A percentile compares a stretch with the other conserved stretches of the same genome.
Conservation (phyloP, 2,888 invertebrate genomes). For the Catonia carolina region DNA sequence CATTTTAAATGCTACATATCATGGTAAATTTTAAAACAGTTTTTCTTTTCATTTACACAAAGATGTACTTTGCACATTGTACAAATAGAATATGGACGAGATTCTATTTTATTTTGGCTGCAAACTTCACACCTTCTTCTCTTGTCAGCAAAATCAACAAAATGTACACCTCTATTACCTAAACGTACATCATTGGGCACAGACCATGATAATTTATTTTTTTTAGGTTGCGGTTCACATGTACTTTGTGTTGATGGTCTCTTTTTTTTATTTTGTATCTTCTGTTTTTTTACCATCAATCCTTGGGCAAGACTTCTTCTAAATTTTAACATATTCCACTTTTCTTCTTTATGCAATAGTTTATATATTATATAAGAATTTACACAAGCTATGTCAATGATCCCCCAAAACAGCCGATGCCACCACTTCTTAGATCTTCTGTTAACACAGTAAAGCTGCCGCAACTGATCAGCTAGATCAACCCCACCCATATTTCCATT, state of each 20-base stretch:
- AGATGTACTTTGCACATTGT: neutral
- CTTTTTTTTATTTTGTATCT: neutral
- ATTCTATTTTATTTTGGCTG: neutral
- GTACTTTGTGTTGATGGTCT: neutral
- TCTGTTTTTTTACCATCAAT: neutral
- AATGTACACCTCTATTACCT: slow-evolving; percentile 7
- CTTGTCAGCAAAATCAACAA: neutral
- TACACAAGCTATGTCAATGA: slow-evolving; percentile 33
- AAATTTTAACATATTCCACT: neutral
- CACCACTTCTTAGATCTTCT: slow-evolving; percentile 38
- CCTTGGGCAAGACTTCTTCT: neutral
- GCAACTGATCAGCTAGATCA: slow-evolving; percentile 35
- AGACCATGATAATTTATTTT: neutral
- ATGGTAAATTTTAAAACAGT: too few species aligned
- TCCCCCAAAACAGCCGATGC: slow-evolving; percentile 37
- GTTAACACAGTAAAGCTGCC: slow-evolving; percentile 33
- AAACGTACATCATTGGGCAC: neutral
- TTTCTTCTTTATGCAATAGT: neutral
- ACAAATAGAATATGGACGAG: neutral
- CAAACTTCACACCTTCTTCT: slow-evolving; percentile 11
- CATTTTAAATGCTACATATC: too few species aligned
- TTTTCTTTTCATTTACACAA: slow-evolving; percentile 1
- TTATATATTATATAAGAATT: slow-evolving; percentile 29
- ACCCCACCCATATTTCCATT: slow-evolving; percentile 22
- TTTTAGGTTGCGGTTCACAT: neutral